These are phyloP conservation scores for Sander lucioperca DNA, from an alignment of 2,113 vertebrate species.

Conservation along the genomic window DNA sequence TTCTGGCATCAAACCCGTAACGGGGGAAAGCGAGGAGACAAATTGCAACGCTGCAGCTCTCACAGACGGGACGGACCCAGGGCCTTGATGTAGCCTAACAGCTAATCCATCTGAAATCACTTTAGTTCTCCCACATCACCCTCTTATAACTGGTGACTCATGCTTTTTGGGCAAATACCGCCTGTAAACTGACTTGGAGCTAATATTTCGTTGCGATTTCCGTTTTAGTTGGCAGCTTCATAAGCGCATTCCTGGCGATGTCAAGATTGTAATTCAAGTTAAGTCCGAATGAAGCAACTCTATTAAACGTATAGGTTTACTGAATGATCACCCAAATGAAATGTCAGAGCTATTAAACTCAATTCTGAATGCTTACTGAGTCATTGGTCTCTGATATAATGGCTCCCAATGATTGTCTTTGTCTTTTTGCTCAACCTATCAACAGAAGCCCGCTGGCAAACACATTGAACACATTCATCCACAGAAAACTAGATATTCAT, in stretches of 20 bases:
- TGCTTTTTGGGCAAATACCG: not conserved
- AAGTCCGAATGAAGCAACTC: slow-evolving; percentile 21
- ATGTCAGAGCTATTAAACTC: slow-evolving; percentile 43
- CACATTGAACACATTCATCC: slow-evolving; percentile 52
- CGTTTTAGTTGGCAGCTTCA: slow-evolving; percentile 1
- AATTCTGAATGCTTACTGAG: slow-evolving; percentile 44
- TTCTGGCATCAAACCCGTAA: slow-evolving; percentile 49
- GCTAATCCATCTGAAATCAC: slow-evolving; percentile 29
- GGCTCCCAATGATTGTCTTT: slow-evolving; percentile 66
- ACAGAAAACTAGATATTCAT: slow-evolving; percentile 52
- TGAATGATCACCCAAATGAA: slow-evolving; percentile 36
- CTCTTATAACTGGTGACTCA: not conserved
- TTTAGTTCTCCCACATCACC: not conserved
- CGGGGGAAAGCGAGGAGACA: not conserved
- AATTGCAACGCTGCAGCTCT: slow-evolving; percentile 14
- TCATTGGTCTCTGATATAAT: slow-evolving; percentile 55
- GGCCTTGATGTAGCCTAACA: not conserved
- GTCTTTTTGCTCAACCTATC: slow-evolving; percentile 38
- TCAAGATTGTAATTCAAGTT: slow-evolving; percentile 35
- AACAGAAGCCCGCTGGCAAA: slow-evolving; percentile 37
- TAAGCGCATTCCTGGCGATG: not conserved
- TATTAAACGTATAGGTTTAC: slow-evolving; percentile 21
- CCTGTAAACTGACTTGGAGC: not conserved
- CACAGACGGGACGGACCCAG: slow-evolving; percentile 3
- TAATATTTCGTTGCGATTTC: slow-evolving; percentile 11